Percentiles rank a stretch among this genome's conserved stretches.
These are phyloP conservation scores for Oxystoma pomonae DNA, from an alignment of 2,888 invertebrate genomes.

Conservation along the genomic window DNA sequence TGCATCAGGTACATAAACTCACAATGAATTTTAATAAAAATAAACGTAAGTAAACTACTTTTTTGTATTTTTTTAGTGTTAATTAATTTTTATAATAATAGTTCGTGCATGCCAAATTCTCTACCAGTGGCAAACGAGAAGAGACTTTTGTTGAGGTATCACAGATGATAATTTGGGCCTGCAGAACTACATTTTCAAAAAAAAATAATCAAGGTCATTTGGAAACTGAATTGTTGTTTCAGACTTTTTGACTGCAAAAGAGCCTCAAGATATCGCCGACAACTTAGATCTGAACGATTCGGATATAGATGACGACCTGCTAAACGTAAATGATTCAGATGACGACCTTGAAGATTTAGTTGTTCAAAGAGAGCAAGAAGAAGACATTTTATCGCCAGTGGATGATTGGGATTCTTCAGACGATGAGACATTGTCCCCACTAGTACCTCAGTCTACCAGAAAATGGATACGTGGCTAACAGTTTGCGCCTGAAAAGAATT, in stretches of 20 bases:
- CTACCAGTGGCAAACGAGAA: conserved; percentile 4
- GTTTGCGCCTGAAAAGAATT: background rate
- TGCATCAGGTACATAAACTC: background rate
- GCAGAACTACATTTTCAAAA: conserved; percentile 5
- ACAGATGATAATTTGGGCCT: conserved; percentile 6
- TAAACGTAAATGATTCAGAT: conserved; percentile 13
- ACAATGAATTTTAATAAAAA: background rate
- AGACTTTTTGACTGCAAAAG: conserved; percentile 14
- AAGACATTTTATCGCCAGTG: background rate
- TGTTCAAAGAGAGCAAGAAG: background rate
- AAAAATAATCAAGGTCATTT: background rate
- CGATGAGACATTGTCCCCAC: conserved; percentile 17
- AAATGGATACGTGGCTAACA: conserved; percentile 13
- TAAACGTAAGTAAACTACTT: background rate
- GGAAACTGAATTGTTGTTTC: conserved; percentile 6
- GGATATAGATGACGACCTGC: conserved; percentile 9
- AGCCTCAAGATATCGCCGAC: conserved; percentile 16
- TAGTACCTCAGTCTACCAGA: conserved; percentile 14
- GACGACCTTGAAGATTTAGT: background rate
- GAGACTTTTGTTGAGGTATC: conserved; percentile 10
- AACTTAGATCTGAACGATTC: conserved; percentile 14
- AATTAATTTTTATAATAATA: background rate
- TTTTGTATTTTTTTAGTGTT: background rate
- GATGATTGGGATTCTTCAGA: conserved; percentile 15
- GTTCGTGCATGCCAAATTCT: too few species aligned